Base-by-base conservation (phyloP, 2,113 vertebrate genomes). In the Cyrtonyx montezumae region DNA sequence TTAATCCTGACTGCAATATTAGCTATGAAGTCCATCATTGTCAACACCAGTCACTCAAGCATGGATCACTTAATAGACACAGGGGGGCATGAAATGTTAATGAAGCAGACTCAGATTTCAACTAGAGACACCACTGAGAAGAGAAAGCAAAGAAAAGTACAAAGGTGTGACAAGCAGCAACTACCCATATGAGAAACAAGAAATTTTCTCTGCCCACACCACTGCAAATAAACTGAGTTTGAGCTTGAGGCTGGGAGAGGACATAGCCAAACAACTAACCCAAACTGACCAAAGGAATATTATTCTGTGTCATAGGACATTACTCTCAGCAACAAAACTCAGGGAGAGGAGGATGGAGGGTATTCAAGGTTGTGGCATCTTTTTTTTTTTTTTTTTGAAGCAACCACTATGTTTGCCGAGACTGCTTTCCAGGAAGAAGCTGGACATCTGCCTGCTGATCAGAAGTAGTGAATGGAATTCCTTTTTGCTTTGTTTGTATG, bases 11-110 rank as follows among this genome's bases (percentile, higher is more conserved):
- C 8, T 91, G 80, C 53, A 84, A 30, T 40, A 63, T 81, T 82
- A 93, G 71, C 49, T 91, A 42, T 77, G 22, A 93, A 93, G 78
- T 88, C 88, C 74, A 94, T 91, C 92, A 94, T 67, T 92, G 94
- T 87, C 92, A 92, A 76, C 62, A 81, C 76, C 1, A 94, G 59
- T 92, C 34, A 79, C 46, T 90, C 84, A 95, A 84, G n/a, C 22
- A 67, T 0, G 1, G 37, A 92, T 76, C 51, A 71, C 49, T 86
- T 74, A 68, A 34, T 25, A 32, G 71, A 88, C 59, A 83, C 13
- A n/a, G 55, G 0, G 0, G 9, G 7, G 36, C 32, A 62, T 23
- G 18, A 87, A 78, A 58, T 28, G 2, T 26, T 55, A 92, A 32
- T 2, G 4, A 63, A 86, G 56, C 18, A 61, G 26, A 71, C 16